A percentile compares a stretch with the other conserved stretches of the same genome.
phyloP scores from a whole-genome alignment of 1,140 invertebrate genomes.

The Danaus plexippus region DNA sequence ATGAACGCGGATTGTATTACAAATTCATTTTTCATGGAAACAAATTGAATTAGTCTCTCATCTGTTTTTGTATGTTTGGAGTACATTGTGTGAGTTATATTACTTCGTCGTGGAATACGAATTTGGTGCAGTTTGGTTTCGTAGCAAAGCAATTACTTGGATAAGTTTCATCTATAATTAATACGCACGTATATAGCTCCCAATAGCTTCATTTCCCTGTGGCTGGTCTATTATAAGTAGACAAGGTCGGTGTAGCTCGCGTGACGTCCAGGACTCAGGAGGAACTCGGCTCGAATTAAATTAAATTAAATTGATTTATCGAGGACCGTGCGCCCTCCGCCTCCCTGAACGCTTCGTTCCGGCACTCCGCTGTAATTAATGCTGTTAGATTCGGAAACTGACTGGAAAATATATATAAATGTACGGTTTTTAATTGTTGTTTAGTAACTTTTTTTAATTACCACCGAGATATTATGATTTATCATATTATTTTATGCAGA shows the following conservation, averaged over 20 bases:
- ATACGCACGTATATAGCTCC: too few relatives aligned
- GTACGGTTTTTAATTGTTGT: too few relatives aligned
- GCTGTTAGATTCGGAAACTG: constrained; percentile 57
- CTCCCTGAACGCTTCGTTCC: constrained; percentile 27
- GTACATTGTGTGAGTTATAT: too few relatives aligned
- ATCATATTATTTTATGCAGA: too few relatives aligned
- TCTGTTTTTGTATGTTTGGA: constrained; percentile 12
- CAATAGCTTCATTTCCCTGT: constrained; percentile 13
- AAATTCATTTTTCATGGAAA: constrained; percentile 52
- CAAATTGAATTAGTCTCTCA: constrained; percentile 45
- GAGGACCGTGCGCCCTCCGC: constrained; percentile 36
- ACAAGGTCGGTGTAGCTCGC: constrained; percentile 29
- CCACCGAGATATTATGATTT: too few relatives aligned
- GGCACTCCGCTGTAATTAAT: constrained; percentile 49
- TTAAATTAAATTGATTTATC: constrained; percentile 70
- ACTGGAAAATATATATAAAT: constrained; percentile 38
- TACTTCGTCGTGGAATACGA: too few relatives aligned
- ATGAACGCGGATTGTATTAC: constrained; percentile 37
- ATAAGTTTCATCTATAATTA: too few relatives aligned
- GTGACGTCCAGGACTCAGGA: constrained; percentile 43
- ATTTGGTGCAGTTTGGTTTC: too few relatives aligned
- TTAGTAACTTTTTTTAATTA: too few relatives aligned
- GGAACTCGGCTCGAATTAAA: constrained; percentile 63
- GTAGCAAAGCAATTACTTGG: too few relatives aligned
- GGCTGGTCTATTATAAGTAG: not conserved